Evolutionary conservation across 1,140 invertebrate species (phyloP).

Genomic region (Philotrypesis tridentata): DNA sequence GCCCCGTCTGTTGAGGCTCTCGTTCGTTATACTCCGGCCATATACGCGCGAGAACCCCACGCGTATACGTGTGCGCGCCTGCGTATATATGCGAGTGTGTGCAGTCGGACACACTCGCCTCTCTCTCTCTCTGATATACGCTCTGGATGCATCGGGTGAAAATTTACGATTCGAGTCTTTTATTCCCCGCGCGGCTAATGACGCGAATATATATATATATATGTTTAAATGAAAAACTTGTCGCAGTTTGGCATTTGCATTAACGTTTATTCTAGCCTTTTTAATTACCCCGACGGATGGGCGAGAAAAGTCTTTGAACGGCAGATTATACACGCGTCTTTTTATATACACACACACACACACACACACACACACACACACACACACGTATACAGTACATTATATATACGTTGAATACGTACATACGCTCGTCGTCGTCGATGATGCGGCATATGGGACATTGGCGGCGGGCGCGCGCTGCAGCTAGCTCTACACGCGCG

Average conservation of each 20-base stretch:
- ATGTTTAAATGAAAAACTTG: background rate
- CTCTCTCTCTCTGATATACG: background rate
- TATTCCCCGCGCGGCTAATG: background rate
- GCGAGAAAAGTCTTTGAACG: too few species aligned
- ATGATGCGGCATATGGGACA: background rate
- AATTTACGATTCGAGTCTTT: background rate
- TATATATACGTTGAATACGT: too few species aligned
- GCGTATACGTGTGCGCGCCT: background rate
- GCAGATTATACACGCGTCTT: too few species aligned
- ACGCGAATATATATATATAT: background rate
- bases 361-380: too few species aligned
- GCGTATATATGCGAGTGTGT: background rate
- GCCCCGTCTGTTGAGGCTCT: constrained; percentile 19
- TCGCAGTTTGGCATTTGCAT: background rate
- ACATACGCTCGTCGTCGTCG: too few species aligned
- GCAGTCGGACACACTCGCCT: background rate
- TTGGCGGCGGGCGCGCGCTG: too few species aligned
- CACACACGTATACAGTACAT: too few species aligned
- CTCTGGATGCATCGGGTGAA: background rate
- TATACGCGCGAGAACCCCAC: background rate
- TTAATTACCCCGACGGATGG: background rate
- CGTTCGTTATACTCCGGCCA: background rate
- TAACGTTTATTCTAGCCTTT: background rate
- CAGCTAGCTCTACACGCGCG: too few species aligned
- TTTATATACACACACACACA: too few species aligned